These are phyloP conservation scores for Hemiprocne comata DNA, from an alignment of 2,113 vertebrate species.

Conservation along the genomic window DNA sequence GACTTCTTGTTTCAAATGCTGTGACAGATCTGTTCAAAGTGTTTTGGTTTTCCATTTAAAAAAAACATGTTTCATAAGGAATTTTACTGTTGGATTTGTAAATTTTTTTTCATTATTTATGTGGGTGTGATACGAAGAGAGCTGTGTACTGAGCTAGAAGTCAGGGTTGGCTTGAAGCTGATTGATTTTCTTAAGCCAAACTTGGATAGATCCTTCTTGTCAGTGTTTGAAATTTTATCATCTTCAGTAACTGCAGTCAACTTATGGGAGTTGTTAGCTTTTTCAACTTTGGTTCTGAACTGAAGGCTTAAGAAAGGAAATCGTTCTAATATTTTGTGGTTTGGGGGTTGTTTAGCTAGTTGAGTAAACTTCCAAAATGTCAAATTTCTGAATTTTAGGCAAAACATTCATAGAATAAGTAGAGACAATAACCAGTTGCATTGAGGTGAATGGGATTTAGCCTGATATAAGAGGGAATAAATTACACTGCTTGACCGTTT, in stretches of 20 bases:
- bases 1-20: constrained; percentile 60
- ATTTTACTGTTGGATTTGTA: not conserved
- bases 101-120: not conserved
- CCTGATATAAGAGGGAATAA: not conserved
- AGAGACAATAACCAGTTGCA: not conserved
- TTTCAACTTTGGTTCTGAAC: not conserved
- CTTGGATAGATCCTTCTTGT: not conserved
- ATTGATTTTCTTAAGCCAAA: not conserved
- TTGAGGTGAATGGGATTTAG: not conserved
- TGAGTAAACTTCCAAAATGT: not conserved
- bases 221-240: not conserved
- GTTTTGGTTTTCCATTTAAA: not conserved
- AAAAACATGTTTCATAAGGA: not conserved
- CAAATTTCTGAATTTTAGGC: not conserved
- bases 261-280: not conserved
- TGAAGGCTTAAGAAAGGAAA: not conserved
- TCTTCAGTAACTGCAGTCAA: not conserved
- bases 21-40: constrained; percentile 29
- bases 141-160: not conserved
- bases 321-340: not conserved
- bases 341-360: not conserved
- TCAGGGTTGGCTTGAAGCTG: not conserved
- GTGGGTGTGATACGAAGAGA: not conserved
- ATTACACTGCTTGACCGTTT: not conserved
- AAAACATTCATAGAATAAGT: not conserved